Evolutionary conservation across 2,113 vertebrate species (phyloP).

Genomic region (Chascanopsetta lugubris): DNA sequence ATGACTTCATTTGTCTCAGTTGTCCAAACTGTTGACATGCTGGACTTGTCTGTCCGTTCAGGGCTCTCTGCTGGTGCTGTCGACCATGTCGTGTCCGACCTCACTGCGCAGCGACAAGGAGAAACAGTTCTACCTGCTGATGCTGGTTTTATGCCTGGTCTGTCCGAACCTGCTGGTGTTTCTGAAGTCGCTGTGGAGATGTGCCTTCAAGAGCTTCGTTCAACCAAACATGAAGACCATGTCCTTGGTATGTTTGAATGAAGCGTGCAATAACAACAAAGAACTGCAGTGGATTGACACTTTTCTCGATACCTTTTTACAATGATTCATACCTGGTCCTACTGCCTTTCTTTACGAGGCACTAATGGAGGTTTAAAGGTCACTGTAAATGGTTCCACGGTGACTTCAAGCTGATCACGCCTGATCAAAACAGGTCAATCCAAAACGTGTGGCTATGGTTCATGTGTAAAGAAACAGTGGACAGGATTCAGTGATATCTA

Average conservation of each 20-base stretch:
- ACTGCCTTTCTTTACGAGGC: no score
- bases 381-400: no score
- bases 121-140: constrained; percentile 79
- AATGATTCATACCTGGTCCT: no score
- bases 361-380: no score
- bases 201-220: constrained; percentile 80
- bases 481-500: no score
- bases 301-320: no score
- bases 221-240: constrained; percentile 73
- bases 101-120: constrained; percentile 58
- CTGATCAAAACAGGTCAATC: no score
- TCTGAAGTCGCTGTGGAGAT: constrained; percentile 81
- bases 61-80: constrained; percentile 77
- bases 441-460: no score
- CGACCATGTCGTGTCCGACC: constrained; percentile 66
- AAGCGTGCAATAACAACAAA: neutral
- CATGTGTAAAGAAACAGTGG: no score
- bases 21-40: neutral
- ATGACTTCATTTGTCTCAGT: neutral
- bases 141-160: constrained; percentile 78
- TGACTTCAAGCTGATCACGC: no score
- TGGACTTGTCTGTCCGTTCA: constrained; percentile 43
- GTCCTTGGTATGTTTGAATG: constrained; percentile 66
- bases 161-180: constrained; percentile 81
- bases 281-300: neutral